Evolutionary conservation across 2,113 vertebrate species (phyloP).

Genomic region (Mohoua ochrocephala): DNA sequence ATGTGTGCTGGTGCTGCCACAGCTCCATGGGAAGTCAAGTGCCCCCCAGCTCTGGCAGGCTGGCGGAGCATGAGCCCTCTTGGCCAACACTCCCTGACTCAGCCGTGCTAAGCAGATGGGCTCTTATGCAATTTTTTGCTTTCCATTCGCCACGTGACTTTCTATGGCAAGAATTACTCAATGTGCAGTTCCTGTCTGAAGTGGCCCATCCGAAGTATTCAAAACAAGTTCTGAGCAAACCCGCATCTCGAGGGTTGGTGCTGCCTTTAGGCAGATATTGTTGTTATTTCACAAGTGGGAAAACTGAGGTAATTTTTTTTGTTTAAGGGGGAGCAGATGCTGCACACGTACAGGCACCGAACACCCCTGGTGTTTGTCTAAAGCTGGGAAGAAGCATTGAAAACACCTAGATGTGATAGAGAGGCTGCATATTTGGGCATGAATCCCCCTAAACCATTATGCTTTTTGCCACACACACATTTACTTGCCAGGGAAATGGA

Average conservation of each 20-base stretch:
- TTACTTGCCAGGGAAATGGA: background rate
- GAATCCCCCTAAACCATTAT: background rate
- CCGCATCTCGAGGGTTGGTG: background rate
- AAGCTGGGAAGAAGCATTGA: background rate
- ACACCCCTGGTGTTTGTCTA: background rate
- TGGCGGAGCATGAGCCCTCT: background rate
- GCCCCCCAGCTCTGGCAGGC: accelerated
- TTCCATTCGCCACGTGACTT: background rate
- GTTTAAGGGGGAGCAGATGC: background rate
- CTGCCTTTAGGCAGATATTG: background rate
- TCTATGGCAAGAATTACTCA: conserved; percentile 16
- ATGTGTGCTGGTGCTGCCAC: background rate
- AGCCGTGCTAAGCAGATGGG: accelerated
- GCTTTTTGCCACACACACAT: background rate
- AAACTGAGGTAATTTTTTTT: background rate
- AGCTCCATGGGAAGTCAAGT: background rate
- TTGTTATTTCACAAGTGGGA: background rate
- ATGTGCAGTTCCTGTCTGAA: conserved; percentile 33
- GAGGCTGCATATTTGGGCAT: background rate
- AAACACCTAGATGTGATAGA: background rate
- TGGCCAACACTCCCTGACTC: background rate
- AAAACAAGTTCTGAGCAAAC: conserved; percentile 1
- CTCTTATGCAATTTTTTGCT: background rate
- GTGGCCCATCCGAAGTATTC: background rate
- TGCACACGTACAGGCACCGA: background rate